Conservation (phyloP, 2,113 vertebrate genomes). For the Girardinichthys multiradiatus region DNA sequence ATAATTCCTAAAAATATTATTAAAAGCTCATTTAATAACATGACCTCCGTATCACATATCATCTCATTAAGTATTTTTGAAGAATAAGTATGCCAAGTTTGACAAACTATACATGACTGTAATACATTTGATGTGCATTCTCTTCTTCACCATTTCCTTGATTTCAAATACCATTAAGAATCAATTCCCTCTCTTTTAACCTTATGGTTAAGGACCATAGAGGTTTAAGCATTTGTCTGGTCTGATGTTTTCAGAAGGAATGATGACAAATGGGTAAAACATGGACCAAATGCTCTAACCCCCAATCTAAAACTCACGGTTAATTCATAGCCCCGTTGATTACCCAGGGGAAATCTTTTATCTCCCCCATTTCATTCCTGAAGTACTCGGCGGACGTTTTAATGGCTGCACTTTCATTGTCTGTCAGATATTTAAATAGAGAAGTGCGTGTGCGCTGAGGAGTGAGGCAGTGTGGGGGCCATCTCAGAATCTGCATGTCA, state of each 20-base stretch:
- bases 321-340: conserved; percentile 81
- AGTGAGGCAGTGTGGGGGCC: conserved; percentile 51
- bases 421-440: conserved; percentile 83
- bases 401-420: conserved; percentile 83
- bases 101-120: too few species aligned
- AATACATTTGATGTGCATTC: neutral
- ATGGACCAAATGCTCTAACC: conserved; percentile 51
- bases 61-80: too few species aligned
- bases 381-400: conserved; percentile 79
- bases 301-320: conserved; percentile 69
- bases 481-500: conserved; percentile 75
- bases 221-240: conserved; percentile 41
- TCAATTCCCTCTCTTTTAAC: conserved; percentile 20
- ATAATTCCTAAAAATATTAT: too few species aligned
- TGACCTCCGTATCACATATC: too few species aligned
- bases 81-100: too few species aligned
- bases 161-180: too few species aligned
- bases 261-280: conserved; percentile 74
- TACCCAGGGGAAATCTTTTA: conserved; percentile 81
- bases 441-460: conserved; percentile 64
- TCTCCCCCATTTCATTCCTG: conserved; percentile 82
- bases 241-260: conserved; percentile 69
- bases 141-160: too few species aligned
- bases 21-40: too few species aligned
- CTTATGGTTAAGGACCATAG: conserved; percentile 31